Base-by-base conservation (phyloP, 2,797 vertebrate species). In the Aselliscus stoliczkanus region DNA sequence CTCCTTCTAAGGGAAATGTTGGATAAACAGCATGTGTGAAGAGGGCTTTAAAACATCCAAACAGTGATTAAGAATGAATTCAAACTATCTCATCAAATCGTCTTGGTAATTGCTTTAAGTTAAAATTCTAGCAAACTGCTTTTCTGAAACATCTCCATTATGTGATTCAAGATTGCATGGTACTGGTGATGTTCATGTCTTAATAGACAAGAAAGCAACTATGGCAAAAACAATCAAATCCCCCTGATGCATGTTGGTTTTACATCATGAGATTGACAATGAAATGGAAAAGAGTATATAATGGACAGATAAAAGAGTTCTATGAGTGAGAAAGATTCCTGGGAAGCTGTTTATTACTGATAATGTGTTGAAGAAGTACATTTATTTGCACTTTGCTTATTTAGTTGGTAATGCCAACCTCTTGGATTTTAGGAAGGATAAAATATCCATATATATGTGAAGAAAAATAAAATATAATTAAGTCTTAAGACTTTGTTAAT, bases 361-460 rank as follows among this genome's bases (percentile, higher is more conserved):
- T n/a, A 20, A 39, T 12, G 2, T 29, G 4, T 31, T n/a, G 2
- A 13, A 62, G 50, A 42, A n/a, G 27, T 10, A 5, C 23, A 27
- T 65, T 87, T 79, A 50, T 27, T 94, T 96, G 34, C 34, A 64
- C n/a, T 86, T 70, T 87, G 47, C 67, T 96, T 67, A 87, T 58
- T 27, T 44, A 31, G 1, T 56, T 58, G 39, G 23, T 58, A 80
- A 56, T 18, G 25, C 1, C 4, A 21, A 27, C n/a, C n/a, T 80
- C 17, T 0, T 15, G 11, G 47, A 31, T 47, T 87, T 90, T 64
- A 65, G 60, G 39, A 54, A 88, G 70, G 34, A 67, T 44, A 72
- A 83, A 88, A 54, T 67, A 58, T 85, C 4, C 1, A 21, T 12
- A 23, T 25, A 20, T 10, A 25, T 34, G 4, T 56, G 20, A 7